Evolutionary conservation across 2,888 invertebrate species (phyloP).

Genomic region (Melanotus villosus): DNA sequence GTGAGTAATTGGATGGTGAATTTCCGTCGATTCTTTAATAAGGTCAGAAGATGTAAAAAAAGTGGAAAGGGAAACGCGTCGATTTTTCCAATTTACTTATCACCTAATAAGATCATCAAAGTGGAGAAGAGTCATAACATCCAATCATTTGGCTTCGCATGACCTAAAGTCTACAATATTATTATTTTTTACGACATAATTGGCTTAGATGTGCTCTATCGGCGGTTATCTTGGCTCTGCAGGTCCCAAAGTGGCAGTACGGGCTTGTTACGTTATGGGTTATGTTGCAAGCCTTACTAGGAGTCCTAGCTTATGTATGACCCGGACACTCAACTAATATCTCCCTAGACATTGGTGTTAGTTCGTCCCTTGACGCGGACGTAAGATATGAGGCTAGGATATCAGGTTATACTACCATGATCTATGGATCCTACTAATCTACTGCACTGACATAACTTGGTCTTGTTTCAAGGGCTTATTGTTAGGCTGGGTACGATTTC

Average conservation of each 20-base stretch:
- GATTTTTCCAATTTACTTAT: constrained; percentile 24
- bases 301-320: constrained; percentile 56
- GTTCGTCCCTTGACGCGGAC: constrained; percentile 48
- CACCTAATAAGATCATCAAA: constrained; percentile 26
- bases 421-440: constrained; percentile 33
- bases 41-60: not conserved
- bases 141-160: constrained; percentile 31
- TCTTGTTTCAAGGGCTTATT: constrained; percentile 26
- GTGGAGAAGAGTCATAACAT: not conserved
- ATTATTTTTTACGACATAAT: constrained; percentile 63
- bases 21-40: too few relatives aligned
- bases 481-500: not conserved
- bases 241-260: constrained; percentile 53
- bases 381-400: constrained; percentile 43
- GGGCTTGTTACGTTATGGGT: constrained; percentile 59
- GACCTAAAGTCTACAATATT: constrained; percentile 47
- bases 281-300: constrained; percentile 53
- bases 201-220: constrained; percentile 55
- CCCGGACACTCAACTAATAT: constrained; percentile 59
- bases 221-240: constrained; percentile 56
- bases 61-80: not conserved
- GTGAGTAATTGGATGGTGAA: too few relatives aligned
- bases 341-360: constrained; percentile 55
- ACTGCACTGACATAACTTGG: constrained; percentile 22
- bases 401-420: constrained; percentile 35